Base-by-base conservation (phyloP, 2,888 invertebrate species). In the Formica aserva region DNA sequence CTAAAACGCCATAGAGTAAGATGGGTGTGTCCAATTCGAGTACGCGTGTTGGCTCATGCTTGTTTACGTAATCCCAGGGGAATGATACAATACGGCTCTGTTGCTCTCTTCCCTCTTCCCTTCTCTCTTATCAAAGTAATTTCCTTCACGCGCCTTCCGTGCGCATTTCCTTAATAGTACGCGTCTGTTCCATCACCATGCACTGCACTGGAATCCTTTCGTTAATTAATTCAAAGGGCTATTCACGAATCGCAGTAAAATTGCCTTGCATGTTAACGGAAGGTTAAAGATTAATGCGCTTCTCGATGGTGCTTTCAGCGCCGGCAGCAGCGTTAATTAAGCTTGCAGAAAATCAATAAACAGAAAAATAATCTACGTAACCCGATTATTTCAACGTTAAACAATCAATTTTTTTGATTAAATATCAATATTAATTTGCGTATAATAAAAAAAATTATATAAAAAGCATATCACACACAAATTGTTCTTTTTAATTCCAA, bases 1-100 rank as follows among this genome's bases (percentile, higher is more conserved):
- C 32, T 57, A 80, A 82, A 71, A 81, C 57, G 13, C 55, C 55
- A 18, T n/a, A 66, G 72, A 32, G 75, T 77, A 72, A 72, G 66
- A 66, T 13, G 89, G 89, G 89, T 88, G 90, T 90, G 89, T 87
- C 86, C 85, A 85, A 87, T 86, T 88, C 85, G 83, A 85, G 84
- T 85, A 81, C 85, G 83, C 87, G 84, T 82, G 89, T 74, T 88
- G 69, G 87, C 69, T 67, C 67, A 67, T 6, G 80, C 81, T 84
- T 87, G 83, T 90, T 90, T 88, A 88, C 85, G 83, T 88, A 86
- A 90, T 85, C 85, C 84, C 87, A 62, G 26, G 81, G 81, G 87
- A 52, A 69, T 81, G 67, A 57, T 69, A 82, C 66, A 87, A 85
- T 86, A 88, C 78, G 83, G 65, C 65, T 78, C 57, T 82, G 83